Evolutionary conservation across 2,888 invertebrate genomes (phyloP), one percentile per base, ranked within the genome.

Genomic region (Sacculina carcini): DNA sequence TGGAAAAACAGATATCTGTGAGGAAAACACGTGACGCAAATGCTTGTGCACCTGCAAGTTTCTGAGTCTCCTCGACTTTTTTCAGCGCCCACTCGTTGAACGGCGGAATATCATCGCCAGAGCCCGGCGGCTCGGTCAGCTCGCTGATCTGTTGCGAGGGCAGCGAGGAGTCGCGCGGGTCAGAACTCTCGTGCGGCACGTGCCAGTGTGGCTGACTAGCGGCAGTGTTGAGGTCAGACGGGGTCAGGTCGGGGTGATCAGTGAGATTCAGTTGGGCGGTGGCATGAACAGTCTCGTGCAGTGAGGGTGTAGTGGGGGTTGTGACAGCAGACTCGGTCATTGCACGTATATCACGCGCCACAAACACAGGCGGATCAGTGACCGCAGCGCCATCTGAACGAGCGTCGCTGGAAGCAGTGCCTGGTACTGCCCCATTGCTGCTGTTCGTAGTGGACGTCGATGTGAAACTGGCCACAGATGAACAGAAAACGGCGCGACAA

Each of bases 51-150:
- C 44, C 44, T 16, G 44, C 29, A 16, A 28, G 26, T 10, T 44
- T 44, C 28, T 44, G 44, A 6, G 44, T 44, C 28, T 44, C 44
- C 28, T 44, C 44, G 16, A 44, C 44, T 4, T 29, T 26, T 19
- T 16, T n/a, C 28, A 14, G 14, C 28, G 44, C 44, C 44, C 44
- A 44, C 44, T 44, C 44, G 28, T 44, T 44, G 44, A 44, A 44
- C 16, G 44, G 44, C 28, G 26, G 44, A 28, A 44, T 44, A 7
- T 44, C 44, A 16, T 44, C 44, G 3, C 44, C 44, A 10, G 44
- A 44, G 28, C 44, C 44, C 16, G 44, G 6, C 44, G 28, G 42
- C 42, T 2, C 14, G 14, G n/a, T 3, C 5, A 42, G 42, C 7
- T 7, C 16, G 16, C 29, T 29, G 14, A 2, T 2, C 16, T 14